Conservation (phyloP, 2,888 invertebrate genomes). For the Pimpla rufipes region DNA sequence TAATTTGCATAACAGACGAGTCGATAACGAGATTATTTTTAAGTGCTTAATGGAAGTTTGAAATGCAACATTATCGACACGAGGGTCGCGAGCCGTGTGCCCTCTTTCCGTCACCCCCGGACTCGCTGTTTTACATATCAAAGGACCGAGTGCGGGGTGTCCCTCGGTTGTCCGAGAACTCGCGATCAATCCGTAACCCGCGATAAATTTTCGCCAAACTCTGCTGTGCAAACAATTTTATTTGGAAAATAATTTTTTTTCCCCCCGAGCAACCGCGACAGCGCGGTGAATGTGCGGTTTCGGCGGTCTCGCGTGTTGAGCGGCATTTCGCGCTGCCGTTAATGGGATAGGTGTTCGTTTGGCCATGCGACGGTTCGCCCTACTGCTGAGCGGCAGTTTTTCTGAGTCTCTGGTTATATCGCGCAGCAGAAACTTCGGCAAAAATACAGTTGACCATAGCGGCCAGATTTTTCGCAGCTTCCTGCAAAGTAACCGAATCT, state of each 20-base stretch:
- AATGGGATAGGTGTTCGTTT: no score
- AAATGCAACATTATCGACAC: slow-evolving; percentile 79
- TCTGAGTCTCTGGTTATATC: no score
- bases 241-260: slow-evolving; percentile 2
- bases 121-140: slow-evolving; percentile 79
- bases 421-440: no score
- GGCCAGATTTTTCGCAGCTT: no score
- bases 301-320: no score
- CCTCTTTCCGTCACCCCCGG: slow-evolving; percentile 56
- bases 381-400: no score
- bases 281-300: no score
- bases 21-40: slow-evolving; percentile 79
- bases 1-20: slow-evolving; percentile 77
- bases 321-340: no score
- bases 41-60: slow-evolving; percentile 82
- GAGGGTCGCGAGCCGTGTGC: slow-evolving; percentile 64
- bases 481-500: no score
- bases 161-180: slow-evolving; percentile 17
- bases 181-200: slow-evolving; percentile 40
- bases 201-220: slow-evolving; percentile 20
- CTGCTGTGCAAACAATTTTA: slow-evolving; percentile 5
- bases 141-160: slow-evolving; percentile 72
- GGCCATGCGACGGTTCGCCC: neutral
- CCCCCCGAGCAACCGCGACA: no score
- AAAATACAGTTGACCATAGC: no score